Base-by-base conservation (phyloP, 1,140 invertebrate species). In the Macrostomum lignano region DNA sequence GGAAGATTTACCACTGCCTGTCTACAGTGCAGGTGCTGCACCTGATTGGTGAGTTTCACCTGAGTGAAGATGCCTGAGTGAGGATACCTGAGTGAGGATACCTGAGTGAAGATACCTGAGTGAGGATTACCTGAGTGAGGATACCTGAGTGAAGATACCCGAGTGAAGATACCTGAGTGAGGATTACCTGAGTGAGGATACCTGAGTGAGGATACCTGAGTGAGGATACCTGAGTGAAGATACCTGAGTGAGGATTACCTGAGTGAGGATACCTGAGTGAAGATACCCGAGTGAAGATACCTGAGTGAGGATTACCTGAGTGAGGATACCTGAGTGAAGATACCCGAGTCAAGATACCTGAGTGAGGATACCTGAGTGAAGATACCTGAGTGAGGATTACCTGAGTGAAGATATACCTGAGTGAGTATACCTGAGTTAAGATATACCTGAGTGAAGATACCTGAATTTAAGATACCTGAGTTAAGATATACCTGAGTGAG, bases 1-100 rank as follows among this genome's bases (percentile, higher is more conserved):
- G 91, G 37, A 88, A 96, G 58, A 94, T 96, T 40, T 96, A 98
- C 54, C 94, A 93, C 50, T 96, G 93, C 49, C 88, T 98, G 45
- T 94, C 94, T 39, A 88, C 86, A 6, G 52, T 98, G n/a, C 81
- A 96, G 65, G 78, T 93, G 37, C 62, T 98, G 20, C 88, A 96
- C 62, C 64, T 98, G 15, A 82, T 98, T 49, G 91, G 79, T 79
- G 59, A 49, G 62, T 42, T 23, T 11, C 22, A 15, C 2, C 2
- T 10, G 17, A 10, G 13, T 7, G 20, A 7, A 11, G 7, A 13
- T 36, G 7, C 9, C 20, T 7, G 22, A 7, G 22, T 7, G 7
- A 30, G 22, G 13, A 30, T 7, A 14, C 7, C 11, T 7, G 7
- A 30, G 22, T 30, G 13, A 30, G 22, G 22, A 10, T 14, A 30